Evolutionary conservation across 2,797 vertebrate genomes (phyloP).

Genomic region (Pterois miles): DNA sequence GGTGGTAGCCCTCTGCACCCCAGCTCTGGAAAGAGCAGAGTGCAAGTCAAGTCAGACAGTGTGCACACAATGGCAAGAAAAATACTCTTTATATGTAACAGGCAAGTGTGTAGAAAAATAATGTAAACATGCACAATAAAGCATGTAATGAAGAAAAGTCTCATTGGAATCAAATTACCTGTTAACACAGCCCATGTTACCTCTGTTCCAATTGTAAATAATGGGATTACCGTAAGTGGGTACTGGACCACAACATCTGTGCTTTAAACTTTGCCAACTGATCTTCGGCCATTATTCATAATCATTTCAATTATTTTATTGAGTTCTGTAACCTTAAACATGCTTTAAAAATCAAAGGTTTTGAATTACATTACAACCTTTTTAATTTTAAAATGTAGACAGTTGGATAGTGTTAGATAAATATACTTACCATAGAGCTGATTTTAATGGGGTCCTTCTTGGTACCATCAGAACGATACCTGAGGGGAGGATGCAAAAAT

Average conservation of each 20-base stretch:
- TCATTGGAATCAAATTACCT: neutral
- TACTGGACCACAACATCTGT: neutral
- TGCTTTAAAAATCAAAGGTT: neutral
- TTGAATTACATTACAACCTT: neutral
- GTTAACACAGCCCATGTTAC: too few species aligned
- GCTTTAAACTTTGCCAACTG: neutral
- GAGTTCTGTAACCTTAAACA: neutral
- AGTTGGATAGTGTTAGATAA: neutral
- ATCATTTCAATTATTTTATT: neutral
- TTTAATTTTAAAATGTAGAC: neutral
- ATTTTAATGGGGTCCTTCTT: constrained; percentile 98
- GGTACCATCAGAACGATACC: constrained; percentile 94
- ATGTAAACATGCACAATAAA: neutral
- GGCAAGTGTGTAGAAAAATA: neutral
- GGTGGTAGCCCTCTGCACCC: constrained; percentile 97
- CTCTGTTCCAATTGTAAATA: neutral
- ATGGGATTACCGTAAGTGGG: neutral
- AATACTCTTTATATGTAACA: neutral
- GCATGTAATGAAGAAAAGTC: neutral
- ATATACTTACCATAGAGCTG: constrained; percentile 91
- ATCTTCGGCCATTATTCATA: neutral
- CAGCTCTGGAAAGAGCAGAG: constrained; percentile 81
- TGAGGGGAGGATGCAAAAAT: constrained; percentile 65
- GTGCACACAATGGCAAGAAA: neutral
- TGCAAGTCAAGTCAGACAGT: neutral